Conservation (phyloP, 2,113 vertebrate species). For the Arvicanthis niloticus region DNA sequence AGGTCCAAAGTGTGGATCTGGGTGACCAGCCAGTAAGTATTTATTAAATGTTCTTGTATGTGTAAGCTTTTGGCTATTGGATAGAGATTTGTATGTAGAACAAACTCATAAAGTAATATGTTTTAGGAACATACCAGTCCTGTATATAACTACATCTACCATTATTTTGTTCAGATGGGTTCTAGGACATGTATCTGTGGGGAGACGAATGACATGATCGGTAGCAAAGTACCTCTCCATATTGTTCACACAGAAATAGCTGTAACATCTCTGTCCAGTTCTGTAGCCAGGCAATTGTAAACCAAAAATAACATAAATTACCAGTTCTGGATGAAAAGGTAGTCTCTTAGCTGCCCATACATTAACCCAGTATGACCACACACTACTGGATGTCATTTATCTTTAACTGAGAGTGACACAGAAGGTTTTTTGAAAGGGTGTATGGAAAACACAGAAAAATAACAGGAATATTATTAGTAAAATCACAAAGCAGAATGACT, state of each 20-base stretch:
- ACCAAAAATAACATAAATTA: not conserved
- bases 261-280: not conserved
- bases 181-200: not conserved
- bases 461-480: not conserved
- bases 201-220: not conserved
- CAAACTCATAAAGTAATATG: not conserved
- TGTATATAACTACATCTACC: not conserved
- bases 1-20: not conserved
- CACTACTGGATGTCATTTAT: not conserved
- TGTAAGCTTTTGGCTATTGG: not conserved
- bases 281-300: not conserved
- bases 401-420: not conserved
- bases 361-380: not conserved
- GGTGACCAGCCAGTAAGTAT: not conserved
- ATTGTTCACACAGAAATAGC: no score
- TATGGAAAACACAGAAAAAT: not conserved
- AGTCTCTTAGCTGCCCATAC: not conserved
- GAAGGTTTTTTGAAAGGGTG: not conserved
- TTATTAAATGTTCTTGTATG: not conserved
- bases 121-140: not conserved
- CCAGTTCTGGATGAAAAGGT: not conserved
- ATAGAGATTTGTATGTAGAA: not conserved
- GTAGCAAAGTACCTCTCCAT: not conserved
- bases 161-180: not conserved
- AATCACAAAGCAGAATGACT: constrained; percentile 38